A percentile compares a stretch with the other conserved stretches of the same genome.
These are phyloP conservation scores for Coracias cyanogaster DNA, from an alignment of 2,797 vertebrate genomes.

Conservation along the genomic window DNA sequence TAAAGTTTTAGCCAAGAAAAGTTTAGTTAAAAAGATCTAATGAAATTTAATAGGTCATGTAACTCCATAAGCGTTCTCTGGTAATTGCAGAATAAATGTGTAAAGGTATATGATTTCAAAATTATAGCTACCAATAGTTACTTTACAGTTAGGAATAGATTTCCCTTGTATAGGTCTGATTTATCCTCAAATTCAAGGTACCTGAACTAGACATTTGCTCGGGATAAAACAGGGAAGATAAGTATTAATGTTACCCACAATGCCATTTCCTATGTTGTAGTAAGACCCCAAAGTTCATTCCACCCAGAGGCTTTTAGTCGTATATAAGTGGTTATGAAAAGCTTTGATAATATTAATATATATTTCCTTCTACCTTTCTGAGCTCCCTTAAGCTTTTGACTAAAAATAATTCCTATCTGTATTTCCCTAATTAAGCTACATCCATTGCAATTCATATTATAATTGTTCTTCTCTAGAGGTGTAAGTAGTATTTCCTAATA, in stretches of 20 bases:
- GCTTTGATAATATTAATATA: not conserved
- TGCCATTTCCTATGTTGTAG: not conserved
- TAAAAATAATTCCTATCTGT: not conserved
- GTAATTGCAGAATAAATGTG: not conserved
- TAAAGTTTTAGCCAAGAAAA: not conserved
- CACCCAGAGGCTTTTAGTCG: not conserved
- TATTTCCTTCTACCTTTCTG: not conserved
- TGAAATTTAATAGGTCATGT: not conserved
- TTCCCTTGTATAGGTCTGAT: not conserved
- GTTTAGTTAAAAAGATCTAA: not conserved
- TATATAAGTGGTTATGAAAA: not conserved
- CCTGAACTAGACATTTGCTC: not conserved
- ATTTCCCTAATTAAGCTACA: slow-evolving; percentile 20
- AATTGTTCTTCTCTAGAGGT: slow-evolving; percentile 5
- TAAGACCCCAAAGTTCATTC: not conserved
- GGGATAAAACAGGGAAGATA: not conserved
- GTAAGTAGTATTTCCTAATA: not conserved
- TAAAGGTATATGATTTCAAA: slow-evolving; percentile 11
- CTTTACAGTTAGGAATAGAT: not conserved
- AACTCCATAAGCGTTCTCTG: not conserved
- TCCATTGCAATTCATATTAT: not conserved
- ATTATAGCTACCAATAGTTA: not conserved
- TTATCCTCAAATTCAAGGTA: not conserved
- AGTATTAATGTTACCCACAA: not conserved
- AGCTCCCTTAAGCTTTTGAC: not conserved